Evolutionary conservation across 2,888 invertebrate species (phyloP), one percentile per base, ranked within the genome.

Genomic region (Slavum lentiscoides): DNA sequence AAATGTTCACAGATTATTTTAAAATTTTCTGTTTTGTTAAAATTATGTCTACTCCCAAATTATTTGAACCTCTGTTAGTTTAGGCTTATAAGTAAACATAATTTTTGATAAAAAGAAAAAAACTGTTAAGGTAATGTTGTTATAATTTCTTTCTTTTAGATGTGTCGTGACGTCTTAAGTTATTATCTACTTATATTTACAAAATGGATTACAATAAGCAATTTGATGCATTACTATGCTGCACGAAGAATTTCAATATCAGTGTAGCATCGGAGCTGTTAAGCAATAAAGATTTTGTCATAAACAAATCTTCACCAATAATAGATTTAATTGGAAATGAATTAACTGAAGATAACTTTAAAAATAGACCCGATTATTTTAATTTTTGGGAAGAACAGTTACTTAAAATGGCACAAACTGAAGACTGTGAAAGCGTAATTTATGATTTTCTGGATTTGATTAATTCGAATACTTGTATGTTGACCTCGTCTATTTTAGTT

Each of bases 131-230:
- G 55, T 74, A 75, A 67, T 75, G 21, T 67, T 75, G 19, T 62
- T 70, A 77, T 77, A 70, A 70, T 80, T 80, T 80, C 11, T 80
- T 75, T 80, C 30, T 80, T 80, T 72, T 80, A 80, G 77, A 69
- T 68, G 39, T 67, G 23, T 67, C 19, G 19, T 80, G 69, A 80
- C 13, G 70, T 64, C 53, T 70, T 59, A 76, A 59, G 68, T 68
- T 53, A 55, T 64, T 55, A 64, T 58, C 49, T 70, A 64, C 67
- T 70, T 70, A 72, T 64, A 55, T 62, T 58, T 70, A 69, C 77
- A 55, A 70, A 49, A 80, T 80, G 77, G 77, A 76, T 21, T 8
- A 15, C 64, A 43, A 23, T 21, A 62, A 53, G 64, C 23, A 64
- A 80, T 55, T 58, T 70, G 39, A 70, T 30, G 55, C 37, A 39